phyloP scores from a whole-genome alignment of 2,888 invertebrate species.

The Pammene aurita region DNA sequence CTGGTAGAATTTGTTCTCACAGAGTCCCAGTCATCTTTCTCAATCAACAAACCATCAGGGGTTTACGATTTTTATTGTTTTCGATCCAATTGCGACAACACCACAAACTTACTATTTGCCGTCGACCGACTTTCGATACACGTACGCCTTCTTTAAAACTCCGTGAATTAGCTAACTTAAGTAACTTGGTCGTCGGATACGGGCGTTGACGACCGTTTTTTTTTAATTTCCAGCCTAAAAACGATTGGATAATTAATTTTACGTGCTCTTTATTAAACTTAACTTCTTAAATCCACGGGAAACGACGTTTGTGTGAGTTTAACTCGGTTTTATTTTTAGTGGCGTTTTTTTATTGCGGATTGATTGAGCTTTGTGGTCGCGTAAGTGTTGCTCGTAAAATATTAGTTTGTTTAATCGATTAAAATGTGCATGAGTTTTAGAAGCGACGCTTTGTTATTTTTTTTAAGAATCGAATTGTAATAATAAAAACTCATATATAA shows the following conservation, averaged over 20 bases:
- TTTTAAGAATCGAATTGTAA: no score
- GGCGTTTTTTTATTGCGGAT: conserved; percentile 67
- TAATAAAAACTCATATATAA: no score
- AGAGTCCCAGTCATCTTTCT: conserved; percentile 73
- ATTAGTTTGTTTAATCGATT: conserved; percentile 45
- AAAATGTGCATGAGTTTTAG: conserved; percentile 33
- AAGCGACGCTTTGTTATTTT: neutral
- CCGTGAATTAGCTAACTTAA: neutral
- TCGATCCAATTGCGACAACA: conserved; percentile 61
- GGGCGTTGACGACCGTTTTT: conserved; percentile 56
- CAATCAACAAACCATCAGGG: conserved; percentile 75
- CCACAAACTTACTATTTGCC: conserved; percentile 20
- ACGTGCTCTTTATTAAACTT: conserved; percentile 76
- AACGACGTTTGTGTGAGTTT: conserved; percentile 52
- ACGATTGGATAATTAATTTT: conserved; percentile 74
- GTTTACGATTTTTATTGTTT: conserved; percentile 80
- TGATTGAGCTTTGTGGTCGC: conserved; percentile 65
- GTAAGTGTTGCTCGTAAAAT: conserved; percentile 49
- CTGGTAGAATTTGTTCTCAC: conserved; percentile 71
- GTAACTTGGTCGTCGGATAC: conserved; percentile 47
- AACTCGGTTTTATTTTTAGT: conserved; percentile 55
- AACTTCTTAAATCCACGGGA: conserved; percentile 66
- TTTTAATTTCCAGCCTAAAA: conserved; percentile 59
- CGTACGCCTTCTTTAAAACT: neutral
- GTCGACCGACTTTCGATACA: neutral